Percentiles rank a stretch among this genome's conserved stretches.
phyloP scores from a whole-genome alignment of 2,888 invertebrate species.

The Heliothis peltigera region DNA sequence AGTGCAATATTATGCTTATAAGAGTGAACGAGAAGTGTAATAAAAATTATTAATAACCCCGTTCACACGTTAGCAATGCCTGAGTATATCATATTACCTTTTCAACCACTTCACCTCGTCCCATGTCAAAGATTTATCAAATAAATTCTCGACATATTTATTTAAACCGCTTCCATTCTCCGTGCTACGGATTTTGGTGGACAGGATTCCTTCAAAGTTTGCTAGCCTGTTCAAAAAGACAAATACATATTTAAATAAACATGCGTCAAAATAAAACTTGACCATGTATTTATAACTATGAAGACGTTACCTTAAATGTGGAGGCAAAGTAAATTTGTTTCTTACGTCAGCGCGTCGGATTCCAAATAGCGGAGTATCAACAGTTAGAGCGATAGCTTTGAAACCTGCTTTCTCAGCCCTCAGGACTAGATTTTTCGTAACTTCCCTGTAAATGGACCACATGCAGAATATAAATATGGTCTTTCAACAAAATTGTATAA shows the following conservation, averaged over 20 bases:
- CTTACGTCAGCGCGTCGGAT: constrained; percentile 94
- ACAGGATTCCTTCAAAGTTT: constrained; percentile 92
- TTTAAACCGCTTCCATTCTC: constrained; percentile 93
- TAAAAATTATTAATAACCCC: no score
- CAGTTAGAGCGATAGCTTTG: constrained; percentile 95
- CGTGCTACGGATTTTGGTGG: constrained; percentile 84
- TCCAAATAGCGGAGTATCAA: constrained; percentile 97
- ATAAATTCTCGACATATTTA: constrained; percentile 93
- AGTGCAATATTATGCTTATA: no score
- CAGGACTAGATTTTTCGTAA: constrained; percentile 92
- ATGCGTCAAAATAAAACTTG: background rate
- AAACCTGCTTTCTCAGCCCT: constrained; percentile 96
- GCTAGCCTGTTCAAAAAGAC: constrained; percentile 90
- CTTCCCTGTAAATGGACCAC: constrained; percentile 82
- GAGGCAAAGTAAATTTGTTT: constrained; percentile 95
- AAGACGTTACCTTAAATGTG: constrained; percentile 92
- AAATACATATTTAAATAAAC: constrained; percentile 14
- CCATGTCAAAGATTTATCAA: constrained; percentile 96
- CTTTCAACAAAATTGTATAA: background rate
- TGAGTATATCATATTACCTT: constrained; percentile 79
- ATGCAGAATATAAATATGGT: background rate
- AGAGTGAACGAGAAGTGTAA: no score
- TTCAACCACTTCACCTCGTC: constrained; percentile 96
- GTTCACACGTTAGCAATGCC: no score
- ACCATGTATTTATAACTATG: background rate